Evolutionary conservation across 2,888 invertebrate species (phyloP), one percentile per base, ranked within the genome.

Genomic region (Ligdia adustata): DNA sequence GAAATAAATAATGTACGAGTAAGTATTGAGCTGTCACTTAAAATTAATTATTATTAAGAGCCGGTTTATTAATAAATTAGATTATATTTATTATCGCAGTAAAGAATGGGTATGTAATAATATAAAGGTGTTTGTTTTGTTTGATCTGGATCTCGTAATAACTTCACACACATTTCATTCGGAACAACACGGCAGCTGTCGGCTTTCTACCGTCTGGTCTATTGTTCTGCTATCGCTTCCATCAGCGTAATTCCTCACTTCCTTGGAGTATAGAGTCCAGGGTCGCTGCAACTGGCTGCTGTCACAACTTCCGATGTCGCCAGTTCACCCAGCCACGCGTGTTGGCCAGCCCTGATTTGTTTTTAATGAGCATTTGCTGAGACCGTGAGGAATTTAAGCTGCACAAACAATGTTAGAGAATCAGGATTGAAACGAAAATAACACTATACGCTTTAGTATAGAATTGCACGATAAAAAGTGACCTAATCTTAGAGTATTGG

Each of bases 291-390:
- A 44, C 48, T 27, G 57, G 29, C 52, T 47, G 60, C 56, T 69
- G 73, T 64, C 66, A 70, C 69, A 71, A 61, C 60, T 68, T 73
- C 74, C 72, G 69, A 52, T 71, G 65, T 73, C 68, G 70, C 69
- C 61, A 66, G 66, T 60, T 64, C 42, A 43, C 26, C 60, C 63
- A 67, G 39, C 69, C 62, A 60, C 65, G 72, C 72, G 57, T 68
- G 62, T 16, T 52, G 38, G 53, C 22, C 57, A 37, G 43, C 64
- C 29, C 7, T 62, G 68, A 71, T 69, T 43, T 52, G 32, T 51
- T 57, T 54, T 52, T 56, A 58, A 54, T 59, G 52, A 44, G 32
- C 33, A 39, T 48, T 52, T 45, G 47, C 14, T 31, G 47, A 58
- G 4, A 39, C 4, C 6, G 12, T 3, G 1, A 13, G 9, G 9